A percentile compares a stretch with the other conserved stretches of the same genome.
These are phyloP conservation scores for Esox niger DNA, from an alignment of 2,113 vertebrate genomes.

Conservation along the genomic window DNA sequence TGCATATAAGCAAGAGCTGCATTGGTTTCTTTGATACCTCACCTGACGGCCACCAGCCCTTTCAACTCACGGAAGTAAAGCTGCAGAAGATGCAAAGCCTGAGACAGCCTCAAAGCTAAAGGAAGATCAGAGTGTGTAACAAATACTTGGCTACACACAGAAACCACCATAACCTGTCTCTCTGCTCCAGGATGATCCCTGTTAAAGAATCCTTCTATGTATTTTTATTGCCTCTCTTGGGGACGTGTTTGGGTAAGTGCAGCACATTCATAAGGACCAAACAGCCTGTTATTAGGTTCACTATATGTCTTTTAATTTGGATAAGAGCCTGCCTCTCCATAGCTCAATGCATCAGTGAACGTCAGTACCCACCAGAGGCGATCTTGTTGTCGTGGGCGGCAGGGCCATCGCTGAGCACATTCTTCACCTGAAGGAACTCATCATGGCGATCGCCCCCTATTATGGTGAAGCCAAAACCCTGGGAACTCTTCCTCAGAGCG, in stretches of 20 bases:
- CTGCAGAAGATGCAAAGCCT: slow-evolving; percentile 19
- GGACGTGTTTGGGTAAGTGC: too few relatives aligned
- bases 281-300: too few relatives aligned
- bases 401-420: slow-evolving; percentile 91
- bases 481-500: slow-evolving; percentile 85
- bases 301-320: too few relatives aligned
- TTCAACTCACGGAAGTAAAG: slow-evolving; percentile 5
- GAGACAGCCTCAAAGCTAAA: slow-evolving; percentile 27
- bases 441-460: slow-evolving; percentile 97
- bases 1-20: not conserved
- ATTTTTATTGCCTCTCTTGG: not conserved
- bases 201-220: too few relatives aligned
- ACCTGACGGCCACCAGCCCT: not conserved
- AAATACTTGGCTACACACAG: slow-evolving; percentile 17
- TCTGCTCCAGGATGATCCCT: too few relatives aligned
- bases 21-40: not conserved
- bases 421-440: slow-evolving; percentile 97
- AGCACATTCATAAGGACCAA: too few relatives aligned
- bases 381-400: slow-evolving; percentile 96
- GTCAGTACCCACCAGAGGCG: slow-evolving; percentile 82
- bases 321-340: too few relatives aligned
- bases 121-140: slow-evolving; percentile 43
- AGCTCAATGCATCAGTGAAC: too few relatives aligned
- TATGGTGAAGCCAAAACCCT: slow-evolving; percentile 97
- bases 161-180: slow-evolving; percentile 21